Base-by-base conservation (phyloP, 2,888 invertebrate genomes). In the Pharmacophagus antenor region DNA sequence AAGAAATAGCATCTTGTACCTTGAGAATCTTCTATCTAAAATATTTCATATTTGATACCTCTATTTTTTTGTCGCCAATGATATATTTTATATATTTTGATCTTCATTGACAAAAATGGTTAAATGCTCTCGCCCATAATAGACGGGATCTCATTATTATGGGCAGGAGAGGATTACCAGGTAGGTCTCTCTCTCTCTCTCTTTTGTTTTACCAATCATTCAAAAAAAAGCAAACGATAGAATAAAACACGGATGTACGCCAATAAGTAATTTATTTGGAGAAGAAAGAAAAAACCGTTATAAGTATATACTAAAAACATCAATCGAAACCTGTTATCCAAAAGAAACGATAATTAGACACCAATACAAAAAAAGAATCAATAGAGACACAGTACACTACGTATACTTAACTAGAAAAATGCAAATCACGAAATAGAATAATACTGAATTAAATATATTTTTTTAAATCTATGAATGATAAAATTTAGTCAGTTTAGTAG, bases 221-320 rank as follows among this genome's bases (percentile, higher is more conserved):
- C 12, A 1, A 10, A 1, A 4, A 37, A 20, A 5, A 44, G 7
- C 2, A 5, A n/a, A 20, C 8, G 17, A 15, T 44, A 18, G 60
- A 73, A 71, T 74, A 61, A 73, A 74, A 75, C 69, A 63, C 61
- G 41, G 15, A 2, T 17, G 61, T 25, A 56, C 76, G 80, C 81
- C 80, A 83, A 84, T 84, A 79, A 84, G 80, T 82, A 81, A 71
- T 84, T 80, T 85, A 83, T 80, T 84, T 77, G 81, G 80, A 73
- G 76, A 79, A 69, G 79, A 77, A 79, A 83, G 74, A 75, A 84
- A 84, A 75, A 75, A 84, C 83, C 78, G 78, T 77, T 73, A 76
- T 88, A 88, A 87, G 85, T 88, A 88, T 80, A 81, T 81, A 80
- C 74, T 78, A 82, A 84, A 79, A 82, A 79, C 70, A 78, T 80